These are phyloP conservation scores for Diabrotica virgifera DNA, from an alignment of 1,140 invertebrate genomes.

Conservation along the genomic window DNA sequence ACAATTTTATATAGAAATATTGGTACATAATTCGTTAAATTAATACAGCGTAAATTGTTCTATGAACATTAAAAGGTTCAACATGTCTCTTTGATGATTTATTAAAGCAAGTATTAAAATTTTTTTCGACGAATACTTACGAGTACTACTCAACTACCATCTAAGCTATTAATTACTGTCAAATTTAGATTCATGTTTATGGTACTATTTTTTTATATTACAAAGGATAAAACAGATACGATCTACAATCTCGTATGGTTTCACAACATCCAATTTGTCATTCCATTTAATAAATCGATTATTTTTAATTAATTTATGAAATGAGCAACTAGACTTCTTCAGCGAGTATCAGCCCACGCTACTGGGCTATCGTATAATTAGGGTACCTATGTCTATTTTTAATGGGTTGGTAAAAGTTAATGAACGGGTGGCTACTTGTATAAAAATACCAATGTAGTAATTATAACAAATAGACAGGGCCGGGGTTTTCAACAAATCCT, in stretches of 20 bases:
- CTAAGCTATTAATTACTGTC: background rate
- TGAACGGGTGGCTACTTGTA: background rate
- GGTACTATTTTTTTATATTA: background rate
- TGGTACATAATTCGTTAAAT: no score
- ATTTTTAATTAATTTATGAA: background rate
- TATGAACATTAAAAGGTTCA: no score
- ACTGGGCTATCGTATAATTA: background rate
- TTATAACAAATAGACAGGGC: background rate
- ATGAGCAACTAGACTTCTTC: background rate
- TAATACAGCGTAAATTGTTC: no score
- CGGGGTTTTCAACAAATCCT: no score
- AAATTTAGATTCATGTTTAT: background rate
- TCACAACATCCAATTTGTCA: slow-evolving; percentile 1
- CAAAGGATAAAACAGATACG: background rate
- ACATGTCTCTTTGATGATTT: no score
- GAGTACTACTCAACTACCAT: no score
- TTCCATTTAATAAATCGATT: slow-evolving; percentile 3
- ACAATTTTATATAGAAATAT: no score
- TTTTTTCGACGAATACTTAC: no score
- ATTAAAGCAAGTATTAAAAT: no score
- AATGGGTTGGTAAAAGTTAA: background rate
- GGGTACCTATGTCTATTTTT: background rate
- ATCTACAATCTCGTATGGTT: background rate
- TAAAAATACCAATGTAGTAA: background rate
- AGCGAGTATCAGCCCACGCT: background rate